Evolutionary conservation across 2,888 invertebrate species (phyloP), one percentile per base, ranked within the genome.

Genomic region (Lithophane leautieri): DNA sequence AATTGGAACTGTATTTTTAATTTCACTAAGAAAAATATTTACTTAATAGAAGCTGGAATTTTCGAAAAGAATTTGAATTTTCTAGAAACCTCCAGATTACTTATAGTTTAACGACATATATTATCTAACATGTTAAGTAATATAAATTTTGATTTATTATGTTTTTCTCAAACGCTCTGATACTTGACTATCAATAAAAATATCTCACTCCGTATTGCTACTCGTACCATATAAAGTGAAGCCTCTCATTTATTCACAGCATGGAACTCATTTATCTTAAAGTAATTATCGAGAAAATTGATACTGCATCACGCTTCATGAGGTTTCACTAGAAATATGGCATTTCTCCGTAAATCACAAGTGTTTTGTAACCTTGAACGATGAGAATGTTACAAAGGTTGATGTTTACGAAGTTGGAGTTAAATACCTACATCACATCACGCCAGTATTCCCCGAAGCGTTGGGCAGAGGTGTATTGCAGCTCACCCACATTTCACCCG

Each of bases 221-320:
- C 7, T 16, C 2, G 50, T 52, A 58, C 34, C 34, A 34, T 34
- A 34, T 34, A 34, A 28, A 14, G 14, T 40, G 19, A 77, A 69
- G 22, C 12, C 16, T 58, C 14, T 65, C 16, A 66, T 71, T 66
- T 60, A 74, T 60, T 75, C 69, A 75, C 71, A 67, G 72, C 69
- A 40, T 72, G 47, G 1, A 58, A 4, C 7, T 3, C 4, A 62
- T 61, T 74, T 34, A 67, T 16, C 28, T 67, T 60, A 40, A 83
- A 83, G 52, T 71, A 52, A 74, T 62, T 79, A 63, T 66, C 6
- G 28, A 58, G 22, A 12, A 72, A 74, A 71, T 73, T 71, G 65
- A 74, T 58, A 52, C 61, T n/a, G 28, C 40, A 71, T 72, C 70
- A 56, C 47, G 4, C 25, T 66, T 62, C 22, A 73, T 28, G 7